Evolutionary conservation across 2,888 invertebrate genomes (phyloP), one percentile per base, ranked within the genome.

Genomic region (Agrotis puta): DNA sequence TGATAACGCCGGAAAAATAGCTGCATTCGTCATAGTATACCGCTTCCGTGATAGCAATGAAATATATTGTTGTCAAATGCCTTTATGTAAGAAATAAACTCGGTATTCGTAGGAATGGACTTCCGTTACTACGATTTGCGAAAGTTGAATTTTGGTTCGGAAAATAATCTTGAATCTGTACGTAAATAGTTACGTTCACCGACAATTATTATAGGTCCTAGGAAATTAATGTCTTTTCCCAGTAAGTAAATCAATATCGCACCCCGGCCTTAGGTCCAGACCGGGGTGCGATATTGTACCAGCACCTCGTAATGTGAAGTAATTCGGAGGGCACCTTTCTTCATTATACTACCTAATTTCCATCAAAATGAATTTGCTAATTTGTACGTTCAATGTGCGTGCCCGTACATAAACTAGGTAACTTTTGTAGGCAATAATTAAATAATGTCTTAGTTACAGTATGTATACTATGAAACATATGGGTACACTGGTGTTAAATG

Each of bases 1-100:
- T 91, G 93, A 94, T 94, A 94, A 91, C 90, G 87, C 87, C 85
- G 89, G 92, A 92, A 92, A 93, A 93, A 94, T 93, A 91, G 91
- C 89, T 92, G 92, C 93, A 93, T 93, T 91, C 91, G 90, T 93
- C 92, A 93, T 92, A 90, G 90, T 86, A 87, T 87, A 89, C 84
- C 85, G 88, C 84, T 90, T 88, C 89, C 88, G 87, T 89, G 93
- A 92, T 93, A 93, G 88, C 88, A 87, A 85, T 88, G 85, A 88
- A 84, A 87, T 88, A 87, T 88, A 89, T 85, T 85, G 83, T 87
- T 85, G 81, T 83, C 82, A 83, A 74, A 81, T 73, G 79, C 83
- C 80, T 85, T 82, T 85, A 81, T 81, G 77, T 82, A 85, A 81
- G 85, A 83, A 67, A 83, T 74, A 70, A 74, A 83, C 50, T 83